Conservation (phyloP, 2,113 vertebrate species). For the Hyaena hyaena region DNA sequence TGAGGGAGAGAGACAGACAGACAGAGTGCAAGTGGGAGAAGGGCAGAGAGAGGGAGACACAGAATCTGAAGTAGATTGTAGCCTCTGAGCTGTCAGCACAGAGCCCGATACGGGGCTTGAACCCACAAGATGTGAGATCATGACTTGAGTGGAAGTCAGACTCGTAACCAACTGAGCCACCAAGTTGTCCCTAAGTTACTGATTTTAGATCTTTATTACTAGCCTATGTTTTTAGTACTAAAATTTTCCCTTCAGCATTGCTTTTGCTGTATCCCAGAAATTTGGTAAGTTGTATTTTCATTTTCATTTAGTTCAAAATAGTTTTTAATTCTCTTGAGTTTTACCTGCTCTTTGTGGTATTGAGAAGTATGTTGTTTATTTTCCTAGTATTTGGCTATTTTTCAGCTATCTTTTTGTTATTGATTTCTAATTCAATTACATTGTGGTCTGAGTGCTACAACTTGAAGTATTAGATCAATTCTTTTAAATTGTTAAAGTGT, state of each 20-base stretch:
- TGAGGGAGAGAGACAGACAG: too few species aligned
- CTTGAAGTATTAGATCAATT: background rate
- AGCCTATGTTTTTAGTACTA: background rate
- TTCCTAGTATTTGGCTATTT: background rate
- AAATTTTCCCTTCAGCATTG: background rate
- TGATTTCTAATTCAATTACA: background rate
- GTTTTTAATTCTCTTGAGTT: background rate
- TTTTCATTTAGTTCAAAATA: constrained; percentile 13
- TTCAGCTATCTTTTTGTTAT: background rate
- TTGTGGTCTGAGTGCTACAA: background rate
- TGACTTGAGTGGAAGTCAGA: too few species aligned
- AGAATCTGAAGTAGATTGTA: too few species aligned
- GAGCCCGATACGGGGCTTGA: too few species aligned
- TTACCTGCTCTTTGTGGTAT: background rate
- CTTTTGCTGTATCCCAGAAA: background rate
- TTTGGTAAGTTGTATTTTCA: background rate
- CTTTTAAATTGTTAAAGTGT: background rate
- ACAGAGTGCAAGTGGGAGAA: too few species aligned
- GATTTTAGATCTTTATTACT: background rate
- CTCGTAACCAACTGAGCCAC: too few species aligned
- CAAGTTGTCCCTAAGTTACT: too few species aligned
- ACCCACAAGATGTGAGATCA: too few species aligned
- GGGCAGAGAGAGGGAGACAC: too few species aligned
- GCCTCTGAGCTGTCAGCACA: too few species aligned
- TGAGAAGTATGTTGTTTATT: background rate